phyloP scores from a whole-genome alignment of 30 jellyfish, hydroid and myxozoan genomes.

The Aurelia sp. region DNA sequence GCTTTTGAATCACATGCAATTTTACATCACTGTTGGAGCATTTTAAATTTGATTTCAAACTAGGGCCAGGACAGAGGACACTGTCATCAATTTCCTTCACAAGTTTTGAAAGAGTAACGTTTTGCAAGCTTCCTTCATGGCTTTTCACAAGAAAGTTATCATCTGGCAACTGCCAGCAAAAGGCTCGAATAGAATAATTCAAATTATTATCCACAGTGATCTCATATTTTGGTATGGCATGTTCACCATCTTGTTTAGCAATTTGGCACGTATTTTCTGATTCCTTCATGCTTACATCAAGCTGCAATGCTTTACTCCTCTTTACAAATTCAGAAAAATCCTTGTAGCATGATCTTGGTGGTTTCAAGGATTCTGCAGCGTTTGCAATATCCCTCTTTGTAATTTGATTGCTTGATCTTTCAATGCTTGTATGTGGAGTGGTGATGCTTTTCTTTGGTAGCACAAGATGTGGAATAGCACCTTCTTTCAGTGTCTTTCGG shows the following conservation, averaged over 20 bases:
- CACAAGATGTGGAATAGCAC: not conserved
- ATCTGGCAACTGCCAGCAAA: constrained; percentile 43
- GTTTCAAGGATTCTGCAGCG: not conserved
- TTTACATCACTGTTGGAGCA: constrained; percentile 18
- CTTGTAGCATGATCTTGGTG: not conserved
- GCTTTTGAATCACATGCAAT: constrained; percentile 26
- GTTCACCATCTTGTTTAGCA: not conserved
- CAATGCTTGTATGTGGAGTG: not conserved
- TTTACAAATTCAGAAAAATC: not conserved
- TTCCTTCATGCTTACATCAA: constrained; percentile 3
- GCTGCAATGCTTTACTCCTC: not conserved
- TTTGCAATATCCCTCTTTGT: constrained; percentile 4
- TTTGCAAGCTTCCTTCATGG: constrained; percentile 3
- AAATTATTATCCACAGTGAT: constrained; percentile 31
- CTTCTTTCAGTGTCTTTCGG: not conserved
- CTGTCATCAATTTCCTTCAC: constrained; percentile 29
- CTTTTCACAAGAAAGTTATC: not conserved
- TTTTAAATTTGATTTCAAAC: not conserved
- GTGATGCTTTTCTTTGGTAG: constrained; percentile 36
- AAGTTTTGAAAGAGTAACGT: constrained; percentile 42
- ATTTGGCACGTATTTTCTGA: not conserved
- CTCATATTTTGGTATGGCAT: constrained; percentile 30
- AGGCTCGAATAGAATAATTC: constrained; percentile 29
- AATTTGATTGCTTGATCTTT: not conserved
- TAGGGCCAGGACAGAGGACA: constrained; percentile 24